Base-by-base conservation (phyloP, 2,888 invertebrate species). In the Ochropleura leucogaster region DNA sequence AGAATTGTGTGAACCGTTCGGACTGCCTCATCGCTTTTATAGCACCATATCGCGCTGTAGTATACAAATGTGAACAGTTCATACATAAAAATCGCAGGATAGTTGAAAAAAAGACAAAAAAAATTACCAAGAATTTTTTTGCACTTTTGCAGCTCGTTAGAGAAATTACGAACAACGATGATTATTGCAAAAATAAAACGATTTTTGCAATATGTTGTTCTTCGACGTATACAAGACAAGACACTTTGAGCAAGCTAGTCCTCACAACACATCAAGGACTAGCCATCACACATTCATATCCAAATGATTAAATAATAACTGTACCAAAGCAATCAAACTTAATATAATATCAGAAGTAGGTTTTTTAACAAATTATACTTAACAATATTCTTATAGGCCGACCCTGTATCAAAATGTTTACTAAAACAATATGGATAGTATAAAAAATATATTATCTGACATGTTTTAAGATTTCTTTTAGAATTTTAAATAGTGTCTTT, bases 291-390 rank as follows among this genome's bases (percentile, higher is more conserved):
- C 12, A 65, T 65, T 59, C 53, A 44, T 65, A 53, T 30, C n/a
- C 8, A 60, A 42, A n/a, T 20, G 60, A 4, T 55, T 46, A 51
- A 69, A 64, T 51, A 47, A 65, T 63, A 63, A 44, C 3, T 18
- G 10, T n/a, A 57, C 20, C 51, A 30, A 63, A 53, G 1, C 4
- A 30, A 46, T 51, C 14, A 0, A 16, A 9, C 51, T 79, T 42
- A 79, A 55, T 20, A 71, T 57, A 63, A 63, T 44, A 76, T 63
- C 46, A 51, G 30, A 30, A 30, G 40, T 79, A 10, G 18, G 20
- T 46, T 79, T 49, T n/a, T n/a, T 63, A 71, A 18, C 64, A 68
- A 60, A 68, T 64, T 74, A 73, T 73, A 55, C 85, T 75, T 85
- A 85, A 68, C 10, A 62, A 64, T 51, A 84, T 46, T 62, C 40